Percentiles rank a stretch among this genome's conserved stretches.
These are phyloP conservation scores for Oscheius sp. DNA, from an alignment of 2,888 invertebrate species.

Conservation along the genomic window DNA sequence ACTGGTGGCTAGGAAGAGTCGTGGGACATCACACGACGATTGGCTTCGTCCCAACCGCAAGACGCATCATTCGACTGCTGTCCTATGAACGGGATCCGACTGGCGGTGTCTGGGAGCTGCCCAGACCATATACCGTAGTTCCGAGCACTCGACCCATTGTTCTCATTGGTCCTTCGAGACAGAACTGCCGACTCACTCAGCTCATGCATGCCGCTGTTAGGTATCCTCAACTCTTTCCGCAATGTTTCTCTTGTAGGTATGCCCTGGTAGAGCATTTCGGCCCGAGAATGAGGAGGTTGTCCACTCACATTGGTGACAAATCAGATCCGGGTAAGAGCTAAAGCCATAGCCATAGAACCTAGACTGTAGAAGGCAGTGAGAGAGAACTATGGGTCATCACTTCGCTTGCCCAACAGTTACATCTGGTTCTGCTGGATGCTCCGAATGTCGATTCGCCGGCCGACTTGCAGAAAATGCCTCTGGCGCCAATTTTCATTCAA, in stretches of 20 bases:
- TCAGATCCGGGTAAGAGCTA: slow-evolving; percentile 5
- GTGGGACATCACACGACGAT: slow-evolving; percentile 97
- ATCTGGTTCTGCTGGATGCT: slow-evolving; percentile 55
- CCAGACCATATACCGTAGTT: slow-evolving; percentile 97
- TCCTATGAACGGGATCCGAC: slow-evolving; percentile 30
- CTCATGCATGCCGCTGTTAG: slow-evolving; percentile 51
- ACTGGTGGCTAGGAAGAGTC: slow-evolving; percentile 99
- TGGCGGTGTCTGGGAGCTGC: slow-evolving; percentile 79
- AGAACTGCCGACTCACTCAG: slow-evolving; percentile 50
- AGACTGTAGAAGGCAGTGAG: slow-evolving; percentile 39
- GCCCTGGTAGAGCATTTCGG: slow-evolving; percentile 53
- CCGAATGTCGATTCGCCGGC: slow-evolving; percentile 58
- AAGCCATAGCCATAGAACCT: too few relatives aligned
- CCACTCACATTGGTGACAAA: slow-evolving; percentile 27
- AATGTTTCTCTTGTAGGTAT: slow-evolving; percentile 23
- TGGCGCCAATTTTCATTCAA: slow-evolving; percentile 59
- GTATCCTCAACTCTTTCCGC: not conserved
- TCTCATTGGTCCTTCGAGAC: slow-evolving; percentile 86
- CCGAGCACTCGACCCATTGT: slow-evolving; percentile 99
- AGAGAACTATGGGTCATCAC: slow-evolving; percentile 48
- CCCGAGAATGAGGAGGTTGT: slow-evolving; percentile 22
- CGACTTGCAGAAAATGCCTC: slow-evolving; percentile 51
- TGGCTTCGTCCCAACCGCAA: slow-evolving; percentile 90
- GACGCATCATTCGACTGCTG: slow-evolving; percentile 39
- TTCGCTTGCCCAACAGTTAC: slow-evolving; percentile 50